Conservation (phyloP, 2,888 invertebrate genomes). For the Hylaea fasciaria region DNA sequence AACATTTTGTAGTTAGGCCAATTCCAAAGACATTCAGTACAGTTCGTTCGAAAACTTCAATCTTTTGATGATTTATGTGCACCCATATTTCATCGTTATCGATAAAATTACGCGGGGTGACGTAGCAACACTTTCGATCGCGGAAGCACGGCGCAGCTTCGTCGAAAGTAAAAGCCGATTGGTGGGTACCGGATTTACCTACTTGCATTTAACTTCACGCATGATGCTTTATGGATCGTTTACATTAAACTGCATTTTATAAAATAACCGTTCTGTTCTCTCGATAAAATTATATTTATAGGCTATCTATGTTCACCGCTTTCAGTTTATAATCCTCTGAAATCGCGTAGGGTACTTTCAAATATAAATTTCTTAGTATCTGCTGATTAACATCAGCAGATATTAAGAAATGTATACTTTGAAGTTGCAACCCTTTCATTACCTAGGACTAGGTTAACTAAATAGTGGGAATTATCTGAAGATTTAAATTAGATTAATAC, state of each 20-base stretch:
- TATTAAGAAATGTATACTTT: too few relatives aligned
- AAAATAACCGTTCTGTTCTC: not conserved
- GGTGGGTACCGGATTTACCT: slow-evolving; percentile 66
- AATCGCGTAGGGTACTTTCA: too few relatives aligned
- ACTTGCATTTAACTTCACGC: slow-evolving; percentile 44
- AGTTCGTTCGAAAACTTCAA: too few relatives aligned
- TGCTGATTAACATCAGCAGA: too few relatives aligned
- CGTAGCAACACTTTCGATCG: slow-evolving; percentile 68
- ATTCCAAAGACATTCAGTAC: too few relatives aligned
- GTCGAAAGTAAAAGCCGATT: slow-evolving; percentile 81
- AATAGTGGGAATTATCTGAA: too few relatives aligned
- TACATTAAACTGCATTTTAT: slow-evolving; percentile 2
- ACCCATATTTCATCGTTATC: slow-evolving; percentile 17
- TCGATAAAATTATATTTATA: not conserved
- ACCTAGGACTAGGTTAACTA: too few relatives aligned
- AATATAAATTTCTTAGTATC: too few relatives aligned
- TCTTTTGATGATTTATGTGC: slow-evolving; percentile 24
- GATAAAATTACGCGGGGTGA: slow-evolving; percentile 30
- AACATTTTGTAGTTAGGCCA: too few relatives aligned
- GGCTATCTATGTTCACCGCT: not conserved
- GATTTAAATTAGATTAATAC: too few relatives aligned
- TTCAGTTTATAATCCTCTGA: too few relatives aligned
- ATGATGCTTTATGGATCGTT: slow-evolving; percentile 34
- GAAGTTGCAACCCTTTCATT: too few relatives aligned
- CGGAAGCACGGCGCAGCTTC: slow-evolving; percentile 66